These are phyloP conservation scores for Myocastor coypus DNA, from an alignment of 2,113 vertebrate genomes.

Conservation along the genomic window DNA sequence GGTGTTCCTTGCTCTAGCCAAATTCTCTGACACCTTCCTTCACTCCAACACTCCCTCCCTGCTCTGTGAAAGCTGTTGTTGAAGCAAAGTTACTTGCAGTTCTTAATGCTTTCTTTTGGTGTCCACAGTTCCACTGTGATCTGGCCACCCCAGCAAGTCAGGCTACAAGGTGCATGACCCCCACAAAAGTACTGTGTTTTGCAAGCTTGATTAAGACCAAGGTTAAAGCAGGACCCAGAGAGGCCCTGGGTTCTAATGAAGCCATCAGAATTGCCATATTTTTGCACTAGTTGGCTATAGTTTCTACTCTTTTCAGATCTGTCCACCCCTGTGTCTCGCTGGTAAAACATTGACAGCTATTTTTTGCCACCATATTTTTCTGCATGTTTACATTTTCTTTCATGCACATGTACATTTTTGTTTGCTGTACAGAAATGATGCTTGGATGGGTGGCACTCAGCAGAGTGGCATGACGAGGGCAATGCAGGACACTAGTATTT, in stretches of 20 bases:
- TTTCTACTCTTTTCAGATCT: background rate
- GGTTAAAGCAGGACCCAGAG: background rate
- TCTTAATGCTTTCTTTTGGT: background rate
- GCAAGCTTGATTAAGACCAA: background rate
- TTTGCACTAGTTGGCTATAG: background rate
- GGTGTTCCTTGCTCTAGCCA: background rate
- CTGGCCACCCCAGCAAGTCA: background rate
- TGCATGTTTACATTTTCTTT: background rate
- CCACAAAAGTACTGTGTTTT: background rate
- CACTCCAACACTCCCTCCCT: background rate
- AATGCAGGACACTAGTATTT: background rate
- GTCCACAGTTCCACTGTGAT: rapidly evolving
- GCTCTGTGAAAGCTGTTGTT: background rate
- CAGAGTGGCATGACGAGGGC: background rate
- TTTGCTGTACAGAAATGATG: background rate
- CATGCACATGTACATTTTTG: background rate
- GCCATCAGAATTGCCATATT: background rate
- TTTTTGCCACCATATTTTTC: background rate
- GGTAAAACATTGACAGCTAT: background rate
- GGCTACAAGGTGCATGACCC: background rate
- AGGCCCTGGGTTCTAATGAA: background rate
- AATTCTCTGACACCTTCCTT: background rate
- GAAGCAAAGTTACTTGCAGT: background rate
- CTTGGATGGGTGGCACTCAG: background rate
- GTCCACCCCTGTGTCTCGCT: background rate